A percentile compares a stretch with the other conserved stretches of the same genome.
These are phyloP conservation scores for Nematolebias whitei DNA, from an alignment of 2,113 vertebrate species.

Conservation along the genomic window DNA sequence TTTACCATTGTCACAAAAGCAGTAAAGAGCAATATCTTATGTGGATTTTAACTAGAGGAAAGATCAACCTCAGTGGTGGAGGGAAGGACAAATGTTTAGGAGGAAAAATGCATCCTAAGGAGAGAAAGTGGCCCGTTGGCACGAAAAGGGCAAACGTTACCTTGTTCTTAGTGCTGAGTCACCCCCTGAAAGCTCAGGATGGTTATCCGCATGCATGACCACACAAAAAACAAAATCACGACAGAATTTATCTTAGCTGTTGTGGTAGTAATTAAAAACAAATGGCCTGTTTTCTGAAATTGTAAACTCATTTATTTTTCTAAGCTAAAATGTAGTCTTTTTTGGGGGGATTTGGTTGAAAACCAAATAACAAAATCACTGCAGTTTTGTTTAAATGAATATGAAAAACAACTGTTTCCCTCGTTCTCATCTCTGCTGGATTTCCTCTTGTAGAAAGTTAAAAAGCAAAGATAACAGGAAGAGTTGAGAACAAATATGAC, in stretches of 20 bases:
- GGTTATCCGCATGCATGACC: conserved; percentile 19
- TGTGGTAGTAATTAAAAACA: conserved; percentile 15
- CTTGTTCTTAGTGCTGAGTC: conserved; percentile 38
- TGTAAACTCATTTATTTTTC: conserved; percentile 1
- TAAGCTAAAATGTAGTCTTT: not conserved
- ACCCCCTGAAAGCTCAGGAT: conserved; percentile 20
- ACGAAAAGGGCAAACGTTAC: conserved; percentile 27
- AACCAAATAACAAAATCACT: not conserved
- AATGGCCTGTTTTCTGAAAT: conserved; percentile 1
- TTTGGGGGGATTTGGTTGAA: conserved; percentile 4
- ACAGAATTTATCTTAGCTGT: conserved; percentile 10
- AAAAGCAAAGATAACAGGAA: no score
- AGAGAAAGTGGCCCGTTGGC: conserved; percentile 39
- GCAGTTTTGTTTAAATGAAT: not conserved
- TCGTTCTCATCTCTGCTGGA: not conserved
- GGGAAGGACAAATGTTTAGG: conserved; percentile 9
- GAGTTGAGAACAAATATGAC: not conserved
- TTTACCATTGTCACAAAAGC: conserved; percentile 52
- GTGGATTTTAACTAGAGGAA: conserved; percentile 12
- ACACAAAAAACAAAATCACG: conserved; percentile 14
- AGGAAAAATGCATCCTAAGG: conserved; percentile 2
- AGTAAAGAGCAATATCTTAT: conserved; percentile 29
- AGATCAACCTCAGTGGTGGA: conserved; percentile 12
- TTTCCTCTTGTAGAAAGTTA: not conserved
- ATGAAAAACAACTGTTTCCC: conserved; percentile 1